Evolutionary conservation across 2,888 invertebrate genomes (phyloP).

Genomic region (Tuta absoluta): DNA sequence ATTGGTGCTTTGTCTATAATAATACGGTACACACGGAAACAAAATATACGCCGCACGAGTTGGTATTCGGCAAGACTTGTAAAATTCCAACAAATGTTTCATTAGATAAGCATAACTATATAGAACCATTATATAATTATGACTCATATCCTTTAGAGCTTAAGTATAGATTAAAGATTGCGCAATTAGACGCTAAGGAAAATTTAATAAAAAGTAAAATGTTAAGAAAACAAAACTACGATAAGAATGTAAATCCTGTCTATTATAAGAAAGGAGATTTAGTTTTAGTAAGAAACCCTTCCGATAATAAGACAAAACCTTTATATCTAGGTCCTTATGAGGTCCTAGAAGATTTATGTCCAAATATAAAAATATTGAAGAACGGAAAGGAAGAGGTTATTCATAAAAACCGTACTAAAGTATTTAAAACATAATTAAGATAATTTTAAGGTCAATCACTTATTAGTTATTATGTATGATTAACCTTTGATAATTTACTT

Average conservation of each 20-base stretch:
- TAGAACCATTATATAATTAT: conserved; percentile 13
- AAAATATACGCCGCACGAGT: background rate
- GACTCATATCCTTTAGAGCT: conserved; percentile 12
- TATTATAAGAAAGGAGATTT: conserved; percentile 7
- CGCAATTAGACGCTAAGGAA: background rate
- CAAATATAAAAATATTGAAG: conserved; percentile 9
- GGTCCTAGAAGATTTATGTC: no score
- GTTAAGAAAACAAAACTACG: background rate
- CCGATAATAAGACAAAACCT: conserved; percentile 12
- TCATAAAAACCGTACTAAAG: conserved; percentile 12
- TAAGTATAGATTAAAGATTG: conserved; percentile 12
- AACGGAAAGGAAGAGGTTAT: conserved; percentile 8
- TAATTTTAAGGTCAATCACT: background rate
- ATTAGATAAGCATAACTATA: background rate
- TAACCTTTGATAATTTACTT: no score
- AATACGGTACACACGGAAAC: conserved; percentile 21
- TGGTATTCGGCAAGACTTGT: conserved; percentile 7
- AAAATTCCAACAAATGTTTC: background rate
- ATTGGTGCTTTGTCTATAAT: conserved; percentile 17
- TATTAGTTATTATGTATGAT: no score
- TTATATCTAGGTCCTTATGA: no score
- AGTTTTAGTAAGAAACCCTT: conserved; percentile 12
- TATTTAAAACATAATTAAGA: background rate
- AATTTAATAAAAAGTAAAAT: background rate
- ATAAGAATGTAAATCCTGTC: background rate